Evolutionary conservation across 2,888 invertebrate genomes (phyloP).

Genomic region (Rotaria magnacalcarata): DNA sequence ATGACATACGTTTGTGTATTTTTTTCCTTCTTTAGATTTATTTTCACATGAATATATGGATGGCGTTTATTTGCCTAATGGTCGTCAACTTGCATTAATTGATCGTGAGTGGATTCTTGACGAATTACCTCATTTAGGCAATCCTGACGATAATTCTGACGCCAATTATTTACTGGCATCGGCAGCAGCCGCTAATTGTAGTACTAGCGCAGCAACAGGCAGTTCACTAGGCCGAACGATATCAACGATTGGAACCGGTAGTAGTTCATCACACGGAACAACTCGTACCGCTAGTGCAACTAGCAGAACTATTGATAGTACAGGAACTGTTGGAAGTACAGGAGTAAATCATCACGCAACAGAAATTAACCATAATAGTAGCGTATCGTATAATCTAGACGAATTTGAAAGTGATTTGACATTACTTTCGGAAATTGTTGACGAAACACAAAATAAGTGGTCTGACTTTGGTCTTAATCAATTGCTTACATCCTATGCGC

Average conservation of each 20-base stretch:
- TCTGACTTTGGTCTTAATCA: conserved; percentile 12
- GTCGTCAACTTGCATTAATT: conserved; percentile 9
- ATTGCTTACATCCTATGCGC: conserved; percentile 20
- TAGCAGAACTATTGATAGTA: no score
- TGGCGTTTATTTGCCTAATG: background rate
- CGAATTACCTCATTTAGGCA: conserved; percentile 27
- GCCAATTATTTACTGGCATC: conserved; percentile 5
- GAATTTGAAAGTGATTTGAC: conserved; percentile 21
- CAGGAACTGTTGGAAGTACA: background rate
- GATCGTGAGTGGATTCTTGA: conserved; percentile 9
- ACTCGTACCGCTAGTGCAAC: background rate
- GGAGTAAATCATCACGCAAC: background rate
- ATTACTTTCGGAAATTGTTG: conserved; percentile 7
- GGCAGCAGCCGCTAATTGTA: background rate
- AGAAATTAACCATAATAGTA: background rate
- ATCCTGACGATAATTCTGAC: background rate
- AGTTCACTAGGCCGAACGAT: background rate
- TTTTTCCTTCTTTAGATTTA: background rate
- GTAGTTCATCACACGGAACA: background rate
- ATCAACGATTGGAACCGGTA: background rate
- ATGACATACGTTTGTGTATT: no score
- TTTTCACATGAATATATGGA: background rate
- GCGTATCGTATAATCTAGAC: background rate
- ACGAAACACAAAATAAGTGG: conserved; percentile 37
- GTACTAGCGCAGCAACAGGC: background rate